phyloP scores from a whole-genome alignment of 2,113 vertebrate species.

The Leucopsar rothschildi region DNA sequence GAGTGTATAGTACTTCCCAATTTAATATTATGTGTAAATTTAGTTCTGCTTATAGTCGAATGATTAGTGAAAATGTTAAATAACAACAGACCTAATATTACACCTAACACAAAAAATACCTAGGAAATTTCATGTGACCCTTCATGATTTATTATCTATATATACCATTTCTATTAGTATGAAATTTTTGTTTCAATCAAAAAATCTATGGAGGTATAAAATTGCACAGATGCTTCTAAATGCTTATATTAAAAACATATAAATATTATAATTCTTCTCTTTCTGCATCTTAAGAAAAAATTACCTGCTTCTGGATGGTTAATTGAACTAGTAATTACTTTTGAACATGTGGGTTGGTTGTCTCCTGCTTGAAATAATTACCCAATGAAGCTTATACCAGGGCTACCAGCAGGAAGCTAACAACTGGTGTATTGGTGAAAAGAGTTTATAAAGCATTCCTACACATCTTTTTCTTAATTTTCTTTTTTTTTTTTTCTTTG shows the following conservation, averaged over 20 bases:
- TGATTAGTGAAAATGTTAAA: background rate
- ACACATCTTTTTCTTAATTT: background rate
- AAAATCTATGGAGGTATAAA: background rate
- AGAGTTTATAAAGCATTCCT: slow-evolving; percentile 24
- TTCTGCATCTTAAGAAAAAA: background rate
- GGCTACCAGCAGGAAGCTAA: slow-evolving; percentile 56
- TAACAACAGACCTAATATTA: background rate
- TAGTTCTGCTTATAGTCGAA: background rate
- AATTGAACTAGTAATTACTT: slow-evolving; percentile 71
- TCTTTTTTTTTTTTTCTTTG: background rate
- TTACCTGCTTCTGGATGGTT: slow-evolving; percentile 44
- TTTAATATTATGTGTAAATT: background rate
- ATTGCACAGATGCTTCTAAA: background rate
- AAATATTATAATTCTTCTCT: background rate
- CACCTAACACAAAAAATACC: background rate
- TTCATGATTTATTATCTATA: background rate
- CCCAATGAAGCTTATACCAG: slow-evolving; percentile 34
- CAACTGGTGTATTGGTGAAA: slow-evolving; percentile 49
- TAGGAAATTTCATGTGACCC: background rate
- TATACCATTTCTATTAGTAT: background rate
- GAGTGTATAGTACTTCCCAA: background rate
- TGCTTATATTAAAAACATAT: background rate
- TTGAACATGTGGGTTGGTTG: slow-evolving; percentile 57
- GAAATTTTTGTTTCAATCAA: background rate
- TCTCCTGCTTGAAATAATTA: slow-evolving; percentile 70